These are phyloP conservation scores for Rhaphigaster nebulosa DNA, from an alignment of 2,888 invertebrate genomes.

Conservation along the genomic window DNA sequence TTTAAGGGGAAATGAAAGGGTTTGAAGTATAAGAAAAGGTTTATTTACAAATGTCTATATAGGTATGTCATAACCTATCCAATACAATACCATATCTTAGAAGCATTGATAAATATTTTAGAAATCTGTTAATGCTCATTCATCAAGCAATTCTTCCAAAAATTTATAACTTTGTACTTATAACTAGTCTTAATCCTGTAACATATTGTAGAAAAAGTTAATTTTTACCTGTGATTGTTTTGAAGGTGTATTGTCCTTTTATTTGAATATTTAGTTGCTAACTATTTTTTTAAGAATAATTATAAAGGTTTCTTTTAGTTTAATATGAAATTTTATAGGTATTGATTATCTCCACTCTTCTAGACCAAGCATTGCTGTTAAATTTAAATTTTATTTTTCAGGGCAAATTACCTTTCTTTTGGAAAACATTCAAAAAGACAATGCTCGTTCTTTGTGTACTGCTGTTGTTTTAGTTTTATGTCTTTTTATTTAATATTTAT, in stretches of 20 bases:
- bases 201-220: constrained; percentile 42
- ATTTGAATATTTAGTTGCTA: constrained; percentile 2
- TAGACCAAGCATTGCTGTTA: background rate
- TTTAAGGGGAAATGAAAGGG: constrained; percentile 44
- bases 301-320: background rate
- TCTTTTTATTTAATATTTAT: background rate
- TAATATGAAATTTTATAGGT: background rate
- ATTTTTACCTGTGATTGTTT: constrained; percentile 54
- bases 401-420: background rate
- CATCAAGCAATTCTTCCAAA: constrained; percentile 57
- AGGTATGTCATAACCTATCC: background rate
- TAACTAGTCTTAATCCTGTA: constrained; percentile 52
- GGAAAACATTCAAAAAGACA: background rate
- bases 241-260: constrained; percentile 41
- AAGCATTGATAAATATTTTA: constrained; percentile 49
- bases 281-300: background rate
- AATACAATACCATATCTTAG: constrained; percentile 49
- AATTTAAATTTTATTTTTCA: background rate
- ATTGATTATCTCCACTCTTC: background rate
- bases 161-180: constrained; percentile 49
- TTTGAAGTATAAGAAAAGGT: background rate
- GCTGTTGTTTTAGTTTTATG: constrained; percentile 13
- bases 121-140: constrained; percentile 56
- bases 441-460: background rate
- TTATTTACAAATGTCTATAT: background rate